Evolutionary conservation across 2,113 vertebrate genomes (phyloP).

Genomic region (Taurulus bubalis): DNA sequence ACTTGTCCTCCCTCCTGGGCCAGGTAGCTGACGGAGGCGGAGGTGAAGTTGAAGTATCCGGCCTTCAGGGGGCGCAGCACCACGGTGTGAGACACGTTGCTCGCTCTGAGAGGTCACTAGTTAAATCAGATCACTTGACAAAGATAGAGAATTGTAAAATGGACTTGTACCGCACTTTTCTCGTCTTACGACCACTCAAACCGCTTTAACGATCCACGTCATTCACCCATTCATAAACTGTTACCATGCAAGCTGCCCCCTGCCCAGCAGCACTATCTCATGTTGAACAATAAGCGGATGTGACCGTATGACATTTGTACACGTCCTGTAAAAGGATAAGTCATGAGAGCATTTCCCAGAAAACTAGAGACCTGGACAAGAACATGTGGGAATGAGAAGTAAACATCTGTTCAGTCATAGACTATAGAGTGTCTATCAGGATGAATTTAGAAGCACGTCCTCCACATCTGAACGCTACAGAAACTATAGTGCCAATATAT

Average conservation of each 20-base stretch:
- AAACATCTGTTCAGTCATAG: no score
- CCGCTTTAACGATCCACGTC: background rate
- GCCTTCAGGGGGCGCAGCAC: slow-evolving; percentile 95
- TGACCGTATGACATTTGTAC: no score
- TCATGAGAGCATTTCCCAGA: no score
- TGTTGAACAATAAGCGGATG: no score
- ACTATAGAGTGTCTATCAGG: no score
- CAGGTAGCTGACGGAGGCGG: slow-evolving; percentile 92
- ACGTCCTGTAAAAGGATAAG: no score
- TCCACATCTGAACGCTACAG: no score
- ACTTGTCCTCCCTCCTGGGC: slow-evolving; percentile 93
- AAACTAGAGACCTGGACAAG: no score
- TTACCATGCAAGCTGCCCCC: no score
- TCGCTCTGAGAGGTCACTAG: slow-evolving; percentile 82
- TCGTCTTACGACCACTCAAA: background rate
- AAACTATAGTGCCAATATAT: no score
- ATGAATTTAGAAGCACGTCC: no score
- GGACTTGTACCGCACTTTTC: background rate
- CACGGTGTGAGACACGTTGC: slow-evolving; percentile 96
- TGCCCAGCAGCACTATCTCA: background rate
- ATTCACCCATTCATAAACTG: background rate
- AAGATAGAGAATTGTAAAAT: background rate
- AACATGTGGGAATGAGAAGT: no score
- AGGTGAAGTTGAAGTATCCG: slow-evolving; percentile 98
- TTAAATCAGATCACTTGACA: slow-evolving; percentile 75